Base-by-base conservation (phyloP, 2,113 vertebrate species). In the Crotalus horridus region DNA sequence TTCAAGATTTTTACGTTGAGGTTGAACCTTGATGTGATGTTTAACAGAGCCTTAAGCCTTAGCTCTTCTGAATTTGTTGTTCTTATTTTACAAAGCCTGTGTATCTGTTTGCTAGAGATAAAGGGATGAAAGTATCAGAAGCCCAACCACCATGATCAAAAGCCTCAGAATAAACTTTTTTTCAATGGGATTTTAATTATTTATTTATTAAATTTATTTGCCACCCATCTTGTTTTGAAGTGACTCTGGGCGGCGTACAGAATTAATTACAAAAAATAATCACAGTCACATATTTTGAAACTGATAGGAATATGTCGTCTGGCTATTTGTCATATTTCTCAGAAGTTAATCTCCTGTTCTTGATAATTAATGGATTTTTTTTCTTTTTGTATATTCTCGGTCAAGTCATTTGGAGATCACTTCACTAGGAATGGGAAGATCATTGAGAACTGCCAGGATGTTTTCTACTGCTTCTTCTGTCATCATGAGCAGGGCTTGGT, bases 401-500 rank as follows among this genome's bases (percentile, higher is more conserved):
- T 51, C 51, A 64, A 8, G 7, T 97, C 94, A 97, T 26, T 94
- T 85, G 4, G 94, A 91, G 69, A 93, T 43, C 91, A 98, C 97
- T 96, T 97, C 96, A 85, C 97, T 97, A 11, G 96, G 97, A 94
- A 97, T 54, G 51, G 95, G 95, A 0, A 95, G 96, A 33, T 94
- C 95, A 20, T 6, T 92, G 89, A 98, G 92, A 95, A 94, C 96
- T 93, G 97, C 96, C 93, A 96, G 94, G 0, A 97, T 97, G 55
- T 97, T 98, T 94, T 92, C 89, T 89, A 97, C 93, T 92, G 97
- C 93, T 93, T 95, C 95, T 95, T 97, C 95, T 94, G 96, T 95
- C 94, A 97, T 97, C 90, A 89, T 93, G 46, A 0, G 1, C 23
- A 89, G 26, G 9, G 96, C 95, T 3, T 96, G 96, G 21, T 91